A percentile compares a stretch with the other conserved stretches of the same genome.
Evolutionary conservation across 2,113 vertebrate species (phyloP).

Genomic region (Parus major): DNA sequence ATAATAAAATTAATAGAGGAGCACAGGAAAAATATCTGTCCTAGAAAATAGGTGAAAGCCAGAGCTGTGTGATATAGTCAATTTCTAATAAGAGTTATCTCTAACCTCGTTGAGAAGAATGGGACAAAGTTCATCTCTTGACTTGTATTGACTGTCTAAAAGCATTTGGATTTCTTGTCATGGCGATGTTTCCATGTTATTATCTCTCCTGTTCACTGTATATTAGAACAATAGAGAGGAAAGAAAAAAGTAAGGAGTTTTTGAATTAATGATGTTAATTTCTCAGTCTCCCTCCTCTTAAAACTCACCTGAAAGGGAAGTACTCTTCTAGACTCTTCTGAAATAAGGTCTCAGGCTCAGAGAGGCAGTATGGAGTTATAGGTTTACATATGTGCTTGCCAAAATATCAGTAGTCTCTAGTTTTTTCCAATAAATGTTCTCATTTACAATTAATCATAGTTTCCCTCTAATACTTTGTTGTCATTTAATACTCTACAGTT

Average conservation of each 20-base stretch:
- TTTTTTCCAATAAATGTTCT: neutral
- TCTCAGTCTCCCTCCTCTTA: neutral
- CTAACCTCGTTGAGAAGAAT: neutral
- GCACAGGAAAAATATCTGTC: neutral
- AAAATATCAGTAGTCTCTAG: neutral
- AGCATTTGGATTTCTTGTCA: neutral
- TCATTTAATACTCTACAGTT: neutral
- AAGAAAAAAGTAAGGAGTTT: neutral
- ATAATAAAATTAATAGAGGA: neutral
- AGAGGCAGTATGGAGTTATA: neutral
- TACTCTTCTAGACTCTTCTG: neutral
- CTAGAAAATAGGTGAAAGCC: neutral
- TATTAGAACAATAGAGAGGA: neutral
- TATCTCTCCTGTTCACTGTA: neutral
- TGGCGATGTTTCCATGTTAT: neutral
- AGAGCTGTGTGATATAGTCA: neutral
- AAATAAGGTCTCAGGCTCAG: neutral
- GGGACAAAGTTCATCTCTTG: neutral
- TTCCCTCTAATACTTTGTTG: neutral
- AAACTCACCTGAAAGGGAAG: neutral
- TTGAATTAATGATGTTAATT: neutral
- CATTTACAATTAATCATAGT: neutral
- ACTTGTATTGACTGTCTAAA: neutral
- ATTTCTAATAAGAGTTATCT: neutral
- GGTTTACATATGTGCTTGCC: neutral